phyloP scores from a whole-genome alignment of 2,797 vertebrate species.

The Nannoperca australis region DNA sequence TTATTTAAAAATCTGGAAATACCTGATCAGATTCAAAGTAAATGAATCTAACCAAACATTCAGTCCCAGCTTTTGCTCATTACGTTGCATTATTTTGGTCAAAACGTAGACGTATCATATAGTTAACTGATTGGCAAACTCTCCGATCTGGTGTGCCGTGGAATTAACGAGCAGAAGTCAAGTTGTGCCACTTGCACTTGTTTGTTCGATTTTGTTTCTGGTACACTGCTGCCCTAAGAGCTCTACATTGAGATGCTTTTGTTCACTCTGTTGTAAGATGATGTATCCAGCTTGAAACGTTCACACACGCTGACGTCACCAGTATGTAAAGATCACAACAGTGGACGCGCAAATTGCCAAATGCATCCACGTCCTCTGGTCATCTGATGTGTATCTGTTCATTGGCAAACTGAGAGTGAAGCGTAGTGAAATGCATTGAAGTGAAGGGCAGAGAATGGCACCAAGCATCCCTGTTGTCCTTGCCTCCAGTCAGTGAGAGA shows the following conservation, averaged over 20 bases:
- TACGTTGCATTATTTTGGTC: neutral
- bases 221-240: neutral
- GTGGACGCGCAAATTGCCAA: conserved; percentile 15
- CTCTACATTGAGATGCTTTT: neutral
- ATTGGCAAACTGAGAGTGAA: conserved; percentile 48
- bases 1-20: neutral
- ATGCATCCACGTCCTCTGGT: conserved; percentile 17
- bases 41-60: neutral
- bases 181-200: conserved; percentile 12
- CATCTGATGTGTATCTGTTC: conserved; percentile 43
- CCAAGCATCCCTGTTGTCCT: conserved; percentile 55
- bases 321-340: conserved; percentile 4
- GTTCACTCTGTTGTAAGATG: neutral
- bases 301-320: neutral
- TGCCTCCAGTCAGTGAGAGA: conserved; percentile 61
- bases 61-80: neutral
- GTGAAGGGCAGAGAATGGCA: conserved; percentile 54
- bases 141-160: conserved; percentile 6
- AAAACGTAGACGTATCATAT: neutral
- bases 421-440: conserved; percentile 32
- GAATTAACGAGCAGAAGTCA: conserved; percentile 16
- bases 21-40: neutral
- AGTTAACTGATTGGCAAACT: conserved; percentile 27
- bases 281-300: neutral
- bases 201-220: conserved; percentile 9